phyloP scores from a whole-genome alignment of 2,797 vertebrate genomes.

The Pipistrellus kuhlii region DNA sequence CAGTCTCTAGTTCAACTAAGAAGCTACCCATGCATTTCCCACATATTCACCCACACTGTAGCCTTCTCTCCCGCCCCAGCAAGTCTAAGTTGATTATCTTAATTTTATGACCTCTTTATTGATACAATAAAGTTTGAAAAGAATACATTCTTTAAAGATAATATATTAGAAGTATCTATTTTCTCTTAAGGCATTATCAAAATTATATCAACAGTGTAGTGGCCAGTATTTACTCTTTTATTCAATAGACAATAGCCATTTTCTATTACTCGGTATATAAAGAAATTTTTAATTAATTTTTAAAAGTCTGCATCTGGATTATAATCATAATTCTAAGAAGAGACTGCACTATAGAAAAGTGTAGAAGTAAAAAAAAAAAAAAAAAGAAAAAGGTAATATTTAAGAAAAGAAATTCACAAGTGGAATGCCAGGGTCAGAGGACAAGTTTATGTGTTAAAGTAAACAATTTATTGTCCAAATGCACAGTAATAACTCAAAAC shows the following conservation, averaged over 20 bases:
- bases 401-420: conserved; percentile 36
- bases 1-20: background rate
- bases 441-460: conserved; percentile 10
- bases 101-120: background rate
- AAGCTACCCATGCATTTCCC: background rate
- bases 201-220: background rate
- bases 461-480: conserved; percentile 53
- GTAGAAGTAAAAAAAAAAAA: conserved; percentile 1
- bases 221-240: background rate
- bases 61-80: background rate
- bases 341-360: background rate
- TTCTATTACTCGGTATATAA: background rate
- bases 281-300: background rate
- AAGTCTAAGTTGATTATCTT: background rate
- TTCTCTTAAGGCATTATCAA: conserved; percentile 31
- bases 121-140: background rate
- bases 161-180: background rate
- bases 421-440: conserved; percentile 39
- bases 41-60: background rate
- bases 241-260: background rate
- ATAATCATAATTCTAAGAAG: conserved; percentile 19
- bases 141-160: conserved; percentile 24
- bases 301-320: background rate
- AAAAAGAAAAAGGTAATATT: background rate
- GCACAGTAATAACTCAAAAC: conserved; percentile 33